phyloP scores from a whole-genome alignment of 2,888 invertebrate genomes.

The Erynnis tages region DNA sequence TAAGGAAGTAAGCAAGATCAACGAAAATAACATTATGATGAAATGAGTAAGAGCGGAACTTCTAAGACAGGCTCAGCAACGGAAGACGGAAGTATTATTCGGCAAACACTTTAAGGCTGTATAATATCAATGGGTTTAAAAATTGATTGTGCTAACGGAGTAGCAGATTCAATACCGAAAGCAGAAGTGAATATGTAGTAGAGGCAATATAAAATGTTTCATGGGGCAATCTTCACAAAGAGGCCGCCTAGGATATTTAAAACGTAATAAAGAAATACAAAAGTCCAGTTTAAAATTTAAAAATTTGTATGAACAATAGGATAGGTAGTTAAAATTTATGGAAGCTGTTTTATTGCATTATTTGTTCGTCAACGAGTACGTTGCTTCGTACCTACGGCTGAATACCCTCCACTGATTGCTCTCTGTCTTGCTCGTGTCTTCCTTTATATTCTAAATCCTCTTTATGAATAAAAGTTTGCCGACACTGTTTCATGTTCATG shows the following conservation, averaged over 20 bases:
- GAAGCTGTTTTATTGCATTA: constrained; percentile 48
- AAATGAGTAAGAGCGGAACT: not conserved
- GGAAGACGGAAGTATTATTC: constrained; percentile 23
- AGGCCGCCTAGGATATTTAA: constrained; percentile 6
- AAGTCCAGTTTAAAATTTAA: constrained; percentile 33
- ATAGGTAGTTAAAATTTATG: constrained; percentile 56
- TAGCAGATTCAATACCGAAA: not conserved
- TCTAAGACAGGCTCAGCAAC: not conserved
- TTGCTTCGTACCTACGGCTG: constrained; percentile 34
- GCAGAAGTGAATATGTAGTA: not conserved
- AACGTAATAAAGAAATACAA: not conserved
- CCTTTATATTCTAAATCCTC: constrained; percentile 51
- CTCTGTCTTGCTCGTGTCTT: constrained; percentile 36
- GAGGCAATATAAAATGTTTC: not conserved
- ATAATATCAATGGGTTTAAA: constrained; percentile 10
- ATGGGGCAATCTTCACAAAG: not conserved
- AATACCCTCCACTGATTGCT: constrained; percentile 47
- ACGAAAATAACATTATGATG: not conserved
- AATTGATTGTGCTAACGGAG: not conserved
- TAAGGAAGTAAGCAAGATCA: constrained; percentile 7
- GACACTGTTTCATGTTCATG: constrained; percentile 36
- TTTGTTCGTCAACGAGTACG: constrained; percentile 49
- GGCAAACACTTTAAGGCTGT: constrained; percentile 13
- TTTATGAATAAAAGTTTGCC: constrained; percentile 53
- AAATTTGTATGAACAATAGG: constrained; percentile 50